Evolutionary conservation across 1,140 invertebrate genomes (phyloP), one percentile per base, ranked within the genome.

Genomic region (Bursaphelenchus mucronatus): DNA sequence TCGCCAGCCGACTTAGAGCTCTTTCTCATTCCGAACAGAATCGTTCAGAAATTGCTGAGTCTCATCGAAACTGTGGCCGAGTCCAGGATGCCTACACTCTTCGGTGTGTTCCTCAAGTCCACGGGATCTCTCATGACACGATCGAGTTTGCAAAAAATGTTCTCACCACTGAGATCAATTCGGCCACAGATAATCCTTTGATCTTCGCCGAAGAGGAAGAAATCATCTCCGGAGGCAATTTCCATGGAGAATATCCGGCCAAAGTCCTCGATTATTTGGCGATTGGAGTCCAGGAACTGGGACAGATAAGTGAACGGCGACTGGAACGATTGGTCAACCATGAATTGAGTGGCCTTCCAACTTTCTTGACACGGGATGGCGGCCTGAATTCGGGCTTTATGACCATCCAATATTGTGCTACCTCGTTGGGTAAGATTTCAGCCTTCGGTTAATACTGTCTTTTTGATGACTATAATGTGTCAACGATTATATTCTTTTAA

Each of bases 321-420:
- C 86, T 86, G 52, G 88, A 89, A 80, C 74, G 88, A 71, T 81
- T 89, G 5, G 86, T 89, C 0, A 89, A 89, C 82, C 87, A 87
- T 69, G 85, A 87, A 86, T 78, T 81, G 45, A 62, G 66, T 19
- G 69, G 71, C 41, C 64, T 80, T 3, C 88, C 88, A 6, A 87
- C 88, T 0, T 89, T 89, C 78, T 78, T 89, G 41, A 87, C 87
- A 0, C 84, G 86, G 69, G 86, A 89, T 52, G 88, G 88, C 40
- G 88, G 88, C 0, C 82, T 89, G 0, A 89, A 89, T 78, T 89
- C 88, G 10, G 88, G 88, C 3, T 89, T 89, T 74, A 89, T 89
- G 88, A 84, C 89, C 45, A 87, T 88, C 17, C 88, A 89, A 78
- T 87, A 87, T 68, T 89, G 88, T 10, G 88, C 88, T 3, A 88